Percentiles rank a stretch among this genome's conserved stretches.
phyloP scores from a whole-genome alignment of 2,113 vertebrate genomes.

The Guaruba guarouba region DNA sequence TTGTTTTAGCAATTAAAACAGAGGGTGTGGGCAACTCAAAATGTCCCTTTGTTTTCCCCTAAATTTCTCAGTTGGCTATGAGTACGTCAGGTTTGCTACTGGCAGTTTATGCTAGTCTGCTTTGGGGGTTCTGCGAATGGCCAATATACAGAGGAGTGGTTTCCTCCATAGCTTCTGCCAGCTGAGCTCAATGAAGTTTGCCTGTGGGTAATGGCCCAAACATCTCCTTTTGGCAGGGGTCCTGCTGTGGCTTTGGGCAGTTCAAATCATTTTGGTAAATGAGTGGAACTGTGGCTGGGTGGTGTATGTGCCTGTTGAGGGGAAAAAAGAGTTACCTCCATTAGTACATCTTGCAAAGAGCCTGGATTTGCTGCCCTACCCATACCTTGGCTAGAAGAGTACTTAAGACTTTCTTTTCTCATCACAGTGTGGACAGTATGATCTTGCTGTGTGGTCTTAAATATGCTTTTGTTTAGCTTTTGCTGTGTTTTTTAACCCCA shows the following conservation, averaged over 20 bases:
- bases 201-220: neutral
- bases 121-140: neutral
- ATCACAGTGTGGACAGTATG: neutral
- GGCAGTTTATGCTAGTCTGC: neutral
- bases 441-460: neutral
- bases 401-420: neutral
- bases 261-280: neutral
- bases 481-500: neutral
- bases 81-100: neutral
- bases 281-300: neutral
- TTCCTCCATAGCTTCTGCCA: neutral
- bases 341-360: neutral
- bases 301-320: neutral
- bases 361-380: neutral
- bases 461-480: neutral
- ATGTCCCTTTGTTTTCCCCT: neutral
- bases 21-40: neutral
- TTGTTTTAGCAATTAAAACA: neutral
- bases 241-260: neutral
- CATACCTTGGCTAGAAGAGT: accelerated
- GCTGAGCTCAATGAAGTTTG: neutral
- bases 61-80: neutral
- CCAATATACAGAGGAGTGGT: neutral
- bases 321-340: neutral
- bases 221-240: neutral